phyloP scores from a whole-genome alignment of 2,113 vertebrate genomes.

The Chaetops frenatus region DNA sequence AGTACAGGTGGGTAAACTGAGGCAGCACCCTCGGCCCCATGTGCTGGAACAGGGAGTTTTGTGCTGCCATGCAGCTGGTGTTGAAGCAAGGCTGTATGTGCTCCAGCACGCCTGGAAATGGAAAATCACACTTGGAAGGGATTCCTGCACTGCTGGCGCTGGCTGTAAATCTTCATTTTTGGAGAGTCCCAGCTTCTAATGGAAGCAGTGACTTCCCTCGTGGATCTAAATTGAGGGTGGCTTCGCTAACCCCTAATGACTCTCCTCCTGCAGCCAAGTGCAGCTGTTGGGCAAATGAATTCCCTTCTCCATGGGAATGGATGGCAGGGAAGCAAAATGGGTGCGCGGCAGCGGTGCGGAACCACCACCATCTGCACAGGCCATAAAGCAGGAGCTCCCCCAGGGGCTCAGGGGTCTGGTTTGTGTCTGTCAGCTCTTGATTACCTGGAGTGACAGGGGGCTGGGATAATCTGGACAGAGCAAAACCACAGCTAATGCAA shows the following conservation, averaged over 20 bases:
- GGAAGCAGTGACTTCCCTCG: neutral
- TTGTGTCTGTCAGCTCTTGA: constrained; percentile 40
- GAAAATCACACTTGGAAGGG: constrained; percentile 4
- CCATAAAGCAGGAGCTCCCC: constrained; percentile 12
- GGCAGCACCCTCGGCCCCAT: neutral
- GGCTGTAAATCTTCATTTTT: constrained; percentile 42
- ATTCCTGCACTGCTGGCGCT: neutral
- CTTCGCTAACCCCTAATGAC: neutral
- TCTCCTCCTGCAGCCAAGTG: constrained; percentile 30
- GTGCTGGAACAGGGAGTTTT: neutral
- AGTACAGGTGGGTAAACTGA: neutral
- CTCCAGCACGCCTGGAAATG: neutral
- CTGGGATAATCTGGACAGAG: neutral
- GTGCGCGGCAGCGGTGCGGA: neutral
- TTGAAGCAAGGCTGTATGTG: neutral
- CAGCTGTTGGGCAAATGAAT: constrained; percentile 43
- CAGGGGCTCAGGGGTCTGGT: neutral
- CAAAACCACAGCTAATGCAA: neutral
- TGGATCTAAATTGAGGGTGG: constrained; percentile 1
- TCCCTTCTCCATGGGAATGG: neutral
- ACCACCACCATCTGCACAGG: constrained; percentile 28
- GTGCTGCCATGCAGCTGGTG: neutral
- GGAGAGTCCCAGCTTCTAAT: neutral
- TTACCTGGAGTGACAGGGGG: constrained; percentile 7
- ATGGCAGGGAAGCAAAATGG: neutral